Evolutionary conservation across 2,797 vertebrate species (phyloP).

Genomic region (Crocidura indochinensis): DNA sequence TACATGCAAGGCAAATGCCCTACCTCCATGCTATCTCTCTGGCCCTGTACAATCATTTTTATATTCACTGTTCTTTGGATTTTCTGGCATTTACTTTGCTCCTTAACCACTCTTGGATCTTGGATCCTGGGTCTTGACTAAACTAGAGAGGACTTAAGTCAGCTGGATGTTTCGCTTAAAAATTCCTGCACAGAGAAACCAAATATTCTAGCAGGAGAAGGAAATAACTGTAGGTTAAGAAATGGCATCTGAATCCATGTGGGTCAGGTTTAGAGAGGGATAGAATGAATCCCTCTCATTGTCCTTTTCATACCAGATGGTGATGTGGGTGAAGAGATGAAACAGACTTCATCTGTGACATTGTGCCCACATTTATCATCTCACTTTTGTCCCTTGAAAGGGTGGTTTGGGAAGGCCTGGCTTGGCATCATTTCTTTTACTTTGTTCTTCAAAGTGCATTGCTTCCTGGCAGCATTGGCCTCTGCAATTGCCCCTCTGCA

Average conservation of each 20-base stretch:
- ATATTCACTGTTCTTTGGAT: constrained; percentile 8
- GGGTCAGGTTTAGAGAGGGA: background rate
- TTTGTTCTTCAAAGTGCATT: no score
- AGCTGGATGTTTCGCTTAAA: background rate
- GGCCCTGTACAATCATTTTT: constrained; percentile 13
- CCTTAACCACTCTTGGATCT: background rate
- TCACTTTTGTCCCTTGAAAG: no score
- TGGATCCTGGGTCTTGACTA: background rate
- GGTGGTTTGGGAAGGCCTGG: no score
- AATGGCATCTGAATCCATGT: background rate
- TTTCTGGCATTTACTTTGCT: constrained; percentile 1
- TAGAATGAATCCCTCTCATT: background rate
- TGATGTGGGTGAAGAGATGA: background rate
- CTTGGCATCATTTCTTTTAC: no score
- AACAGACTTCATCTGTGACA: background rate
- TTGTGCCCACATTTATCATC: no score
- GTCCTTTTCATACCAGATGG: background rate
- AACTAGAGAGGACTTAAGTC: background rate
- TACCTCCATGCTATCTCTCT: no score
- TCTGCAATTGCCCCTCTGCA: accelerated
- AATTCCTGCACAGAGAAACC: background rate
- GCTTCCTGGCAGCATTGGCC: background rate
- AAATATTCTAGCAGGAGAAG: background rate
- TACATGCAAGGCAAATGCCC: no score
- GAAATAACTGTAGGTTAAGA: background rate